phyloP scores from a whole-genome alignment of 2,888 invertebrate species.

The Ornithoptera alexandrae region DNA sequence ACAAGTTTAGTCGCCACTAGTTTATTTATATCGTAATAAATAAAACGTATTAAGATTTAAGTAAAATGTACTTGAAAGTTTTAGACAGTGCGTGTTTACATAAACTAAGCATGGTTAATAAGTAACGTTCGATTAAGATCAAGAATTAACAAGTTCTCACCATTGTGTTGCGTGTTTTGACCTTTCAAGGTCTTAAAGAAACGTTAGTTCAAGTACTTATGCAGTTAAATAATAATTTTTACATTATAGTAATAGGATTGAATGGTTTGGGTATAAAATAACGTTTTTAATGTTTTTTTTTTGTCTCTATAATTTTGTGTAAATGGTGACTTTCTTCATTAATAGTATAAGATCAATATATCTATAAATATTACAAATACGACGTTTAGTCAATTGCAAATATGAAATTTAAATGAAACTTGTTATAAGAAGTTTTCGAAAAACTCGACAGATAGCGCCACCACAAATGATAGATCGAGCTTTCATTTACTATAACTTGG shows the following conservation, averaged over 20 bases:
- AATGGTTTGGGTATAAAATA: background rate
- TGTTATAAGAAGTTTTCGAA: too few species aligned
- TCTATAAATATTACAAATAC: too few species aligned
- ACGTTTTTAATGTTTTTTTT: background rate
- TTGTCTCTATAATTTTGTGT: background rate
- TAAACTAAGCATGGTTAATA: background rate
- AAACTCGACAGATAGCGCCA: too few species aligned
- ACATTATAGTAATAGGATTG: background rate
- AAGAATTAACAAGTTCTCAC: constrained; percentile 18
- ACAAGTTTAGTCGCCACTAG: too few species aligned
- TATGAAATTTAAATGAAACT: too few species aligned
- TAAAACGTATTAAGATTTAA: background rate
- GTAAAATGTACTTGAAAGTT: background rate
- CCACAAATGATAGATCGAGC: too few species aligned
- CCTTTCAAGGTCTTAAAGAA: constrained; percentile 24
- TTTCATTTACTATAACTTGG: too few species aligned
- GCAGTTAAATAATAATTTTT: background rate
- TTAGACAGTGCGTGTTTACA: constrained; percentile 1
- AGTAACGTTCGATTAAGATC: constrained; percentile 20
- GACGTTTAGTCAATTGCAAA: too few species aligned
- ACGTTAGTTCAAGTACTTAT: constrained; percentile 9
- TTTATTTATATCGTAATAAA: background rate
- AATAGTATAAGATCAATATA: too few species aligned
- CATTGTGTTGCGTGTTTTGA: constrained; percentile 28
- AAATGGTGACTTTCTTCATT: too few species aligned